Base-by-base conservation (phyloP, 2,113 vertebrate species). In the Sander vitreus region DNA sequence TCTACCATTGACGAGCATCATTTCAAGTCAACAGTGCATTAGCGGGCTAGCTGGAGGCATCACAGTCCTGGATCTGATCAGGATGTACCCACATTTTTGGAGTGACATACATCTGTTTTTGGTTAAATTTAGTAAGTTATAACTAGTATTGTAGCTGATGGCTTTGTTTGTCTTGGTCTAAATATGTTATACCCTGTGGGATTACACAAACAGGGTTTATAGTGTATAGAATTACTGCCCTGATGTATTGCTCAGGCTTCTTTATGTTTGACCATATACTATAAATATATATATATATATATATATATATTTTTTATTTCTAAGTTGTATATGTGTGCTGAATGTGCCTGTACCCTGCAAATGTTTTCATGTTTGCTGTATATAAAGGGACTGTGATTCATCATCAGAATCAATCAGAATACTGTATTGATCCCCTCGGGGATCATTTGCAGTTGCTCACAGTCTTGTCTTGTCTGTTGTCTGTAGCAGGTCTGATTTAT, bases 1-100 rank as follows among this genome's bases (percentile, higher is more conserved):
- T 95, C 93, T 9, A 97, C 97, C 0, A 88, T 96, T 68, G 97
- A 98, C 84, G 97, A 98, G 23, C 91, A 96, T 47, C 97, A 97
- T 92, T 98, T 96, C 83, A 98, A 95, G 79, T 95, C 96, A 0
- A 94, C 96, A 0, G 21, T 18, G 0, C 91, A 93, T 25, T 67
- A 68, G 25, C 5, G 0, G 36, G 6, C 27, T 14, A 18, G 11
- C n/a, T 16, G 16, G 45, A 55, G 30, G 45, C 63, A 5, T 73
- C 39, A 2, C 18, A 5, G 47, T n/a, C 60, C 64, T 47, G 66
- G 13, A 53, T 39, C 33, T 50, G 48, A 50, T 62, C 51, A 16
- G 25, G 5, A 36, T 60, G 13, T 23, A 13, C 58, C 18, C 43
- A 47, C 47, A 48, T 16, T 30, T 51, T 33, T 7, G 45, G 5